phyloP scores from a whole-genome alignment of 2,888 invertebrate genomes.

The Nebria salina region DNA sequence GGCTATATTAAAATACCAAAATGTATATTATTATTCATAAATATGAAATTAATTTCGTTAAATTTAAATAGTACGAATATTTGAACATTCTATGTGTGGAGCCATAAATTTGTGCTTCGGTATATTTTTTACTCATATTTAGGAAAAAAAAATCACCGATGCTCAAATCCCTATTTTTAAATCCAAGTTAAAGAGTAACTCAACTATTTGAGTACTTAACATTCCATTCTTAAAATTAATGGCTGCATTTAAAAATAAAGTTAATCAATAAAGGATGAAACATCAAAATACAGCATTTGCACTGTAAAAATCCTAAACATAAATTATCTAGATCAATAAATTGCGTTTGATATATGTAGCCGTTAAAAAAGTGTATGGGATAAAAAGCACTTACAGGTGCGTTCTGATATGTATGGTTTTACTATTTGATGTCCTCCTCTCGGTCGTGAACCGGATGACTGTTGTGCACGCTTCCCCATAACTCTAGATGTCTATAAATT shows the following conservation, averaged over 20 bases:
- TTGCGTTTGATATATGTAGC: conserved; percentile 20
- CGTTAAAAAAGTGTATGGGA: conserved; percentile 17
- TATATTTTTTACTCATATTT: conserved; percentile 42
- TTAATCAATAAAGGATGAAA: no score
- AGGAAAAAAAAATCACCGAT: conserved; percentile 29
- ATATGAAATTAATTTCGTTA: conserved; percentile 39
- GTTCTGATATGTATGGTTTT: not conserved
- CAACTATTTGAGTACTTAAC: no score
- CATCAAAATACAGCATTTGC: no score
- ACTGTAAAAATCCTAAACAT: no score
- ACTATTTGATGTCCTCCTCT: conserved; percentile 41
- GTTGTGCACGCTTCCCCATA: conserved; percentile 41
- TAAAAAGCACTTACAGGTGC: no score
- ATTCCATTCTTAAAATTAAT: not conserved
- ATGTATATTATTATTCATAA: conserved; percentile 37
- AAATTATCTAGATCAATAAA: no score
- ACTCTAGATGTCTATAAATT: conserved; percentile 39
- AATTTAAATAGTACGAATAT: conserved; percentile 24
- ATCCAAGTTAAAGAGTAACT: not conserved
- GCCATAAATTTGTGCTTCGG: conserved; percentile 45
- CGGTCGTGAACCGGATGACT: conserved; percentile 28
- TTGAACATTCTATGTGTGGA: conserved; percentile 41
- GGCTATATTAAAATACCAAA: conserved; percentile 44
- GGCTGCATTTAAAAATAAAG: conserved; percentile 24
- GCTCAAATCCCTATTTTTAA: conserved; percentile 42